Base-by-base conservation (phyloP, 2,113 vertebrate genomes). In the Actenoides lindsayi region DNA sequence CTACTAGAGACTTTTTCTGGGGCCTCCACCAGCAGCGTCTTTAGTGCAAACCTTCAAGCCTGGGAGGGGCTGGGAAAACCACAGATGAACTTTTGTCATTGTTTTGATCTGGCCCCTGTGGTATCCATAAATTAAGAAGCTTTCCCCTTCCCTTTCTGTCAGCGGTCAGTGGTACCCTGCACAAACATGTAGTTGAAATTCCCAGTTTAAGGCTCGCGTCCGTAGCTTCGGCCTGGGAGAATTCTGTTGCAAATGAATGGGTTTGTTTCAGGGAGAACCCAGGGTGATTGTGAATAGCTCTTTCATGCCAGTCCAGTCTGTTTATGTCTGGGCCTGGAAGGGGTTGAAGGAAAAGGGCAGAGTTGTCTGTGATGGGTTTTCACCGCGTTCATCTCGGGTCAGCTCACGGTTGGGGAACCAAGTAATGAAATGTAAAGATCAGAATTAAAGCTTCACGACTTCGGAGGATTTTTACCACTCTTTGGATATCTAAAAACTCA, bases 381-480 rank as follows among this genome's bases (percentile, higher is more conserved):
- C 37, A n/a, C 10, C 2, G 1, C 0, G 0, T 39, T 70, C 6
- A 0, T 37, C 75, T 60, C 11, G 11, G 77, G 28, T 16, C 3
- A 13, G 0, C 17, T 74, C 20, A 24, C 60, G 18, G 6, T 30
- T 16, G 28, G 56, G 65, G 76, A 37, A 31, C 31, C 48, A 39
- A 75, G 39, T 56, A 53, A 12, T 33, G 39, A 42, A 23, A 5
- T 53, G 12, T 10, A 19, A 67, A 68, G 28, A 42, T 19, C 23
- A 12, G 54, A 14, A 8, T 30, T 25, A n/a, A 13, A 57, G 20
- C n/a, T 6, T 80, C 5, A 10, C 28, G 13, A 13, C 25, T 82
- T 63, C 5, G 13, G 54, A 48, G 37, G 30, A 19, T 63, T 57
- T 68, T 68, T 44, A 25, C 8, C 5, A 9, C 5, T 27, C 33